Evolutionary conservation across 1,140 invertebrate species (phyloP), one percentile per base, ranked within the genome.

Genomic region (Lamellibrachia luymesi): DNA sequence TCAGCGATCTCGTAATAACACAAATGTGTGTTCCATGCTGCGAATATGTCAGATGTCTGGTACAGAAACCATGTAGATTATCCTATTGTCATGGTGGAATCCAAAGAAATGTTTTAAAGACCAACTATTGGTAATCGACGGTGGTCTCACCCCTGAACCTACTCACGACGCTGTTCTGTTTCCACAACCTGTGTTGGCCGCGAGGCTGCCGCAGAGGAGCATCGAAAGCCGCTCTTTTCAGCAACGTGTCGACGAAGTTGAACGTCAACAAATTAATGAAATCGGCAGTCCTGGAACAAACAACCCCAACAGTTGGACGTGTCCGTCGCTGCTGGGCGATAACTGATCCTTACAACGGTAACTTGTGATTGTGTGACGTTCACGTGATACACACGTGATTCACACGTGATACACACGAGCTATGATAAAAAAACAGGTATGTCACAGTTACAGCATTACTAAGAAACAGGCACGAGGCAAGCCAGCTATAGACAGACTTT

Each of bases 251-350:
- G 25, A 80, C 64, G 64, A 80, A 80, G 64, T 80, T 80, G 64
- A 80, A 80, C 64, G 64, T 80, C 64, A 80, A 80, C 64, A 80
- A 80, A 22, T 80, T 80, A 80, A 80, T 80, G 64, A 80, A 80
- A 80, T 8, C 64, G 64, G 64, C 64, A 80, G 8, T 80, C 17
- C 64, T 80, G 64, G 17, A 80, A 80, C 64, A 80, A 8, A 80
- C 64, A 22, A 22, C 17, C 4, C 2, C 2, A 80, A 80, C 13
- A 80, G 6, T 7, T 56, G 13, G 64, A 22, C 64, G 64, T 80
- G 25, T 22, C 13, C 64, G 64, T 22, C 38, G 38, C 13, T 80
- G 64, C 64, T 80, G 52, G 52, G 52, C 52, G 52, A 80, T 10
- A 38, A 38, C 0, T 38, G 38, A 38, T 38, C 38, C 38, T 38